Evolutionary conservation across 2,797 vertebrate genomes (phyloP), one percentile per base, ranked within the genome.

Genomic region (Poecilia velifera): DNA sequence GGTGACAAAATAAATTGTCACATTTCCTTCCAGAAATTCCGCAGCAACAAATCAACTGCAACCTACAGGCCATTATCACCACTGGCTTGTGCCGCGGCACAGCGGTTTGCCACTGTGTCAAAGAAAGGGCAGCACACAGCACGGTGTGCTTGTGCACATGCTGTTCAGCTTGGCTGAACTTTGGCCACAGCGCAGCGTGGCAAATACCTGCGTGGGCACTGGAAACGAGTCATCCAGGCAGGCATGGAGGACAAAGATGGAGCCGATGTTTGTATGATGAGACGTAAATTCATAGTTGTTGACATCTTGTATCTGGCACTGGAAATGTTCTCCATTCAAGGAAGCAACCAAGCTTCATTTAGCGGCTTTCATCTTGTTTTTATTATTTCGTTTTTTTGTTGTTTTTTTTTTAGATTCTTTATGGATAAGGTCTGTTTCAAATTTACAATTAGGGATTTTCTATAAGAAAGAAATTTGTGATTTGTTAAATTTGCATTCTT

Each of bases 101-200:
- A 22, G 36, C 43, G 57, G 45, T 79, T 66, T 79, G 46, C 51
- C 71, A 64, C 34, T 14, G 74, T 47, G 74, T 76, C 74, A 76
- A 34, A 31, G 28, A 62, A 76, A 76, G 55, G 55, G 55, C 74
- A 76, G 20, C 31, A 41, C 14, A 47, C 55, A 49, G 57, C 43
- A 28, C 9, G 46, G 25, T 57, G 76, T 57, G 49, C 76, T 71
- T 55, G 66, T 77, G 66, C 66, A 72, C 76, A 57, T 57, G 49
- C 66, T 22, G 66, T 77, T 55, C 49, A 72, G 28, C 57, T 64
- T 28, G 45, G 71, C n/a, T 73, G 71, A 73, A 79, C 71, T 73
- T 73, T 79, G 77, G 59, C 72, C 57, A 41, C 46, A 66, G 34
- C 46, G 6, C 41, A 22, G 55, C 18, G 6, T 28, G 31, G 73